Percentiles rank a stretch among this genome's conserved stretches.
phyloP scores from a whole-genome alignment of 2,797 vertebrate genomes.

The Catamblyrhynchus diadema region DNA sequence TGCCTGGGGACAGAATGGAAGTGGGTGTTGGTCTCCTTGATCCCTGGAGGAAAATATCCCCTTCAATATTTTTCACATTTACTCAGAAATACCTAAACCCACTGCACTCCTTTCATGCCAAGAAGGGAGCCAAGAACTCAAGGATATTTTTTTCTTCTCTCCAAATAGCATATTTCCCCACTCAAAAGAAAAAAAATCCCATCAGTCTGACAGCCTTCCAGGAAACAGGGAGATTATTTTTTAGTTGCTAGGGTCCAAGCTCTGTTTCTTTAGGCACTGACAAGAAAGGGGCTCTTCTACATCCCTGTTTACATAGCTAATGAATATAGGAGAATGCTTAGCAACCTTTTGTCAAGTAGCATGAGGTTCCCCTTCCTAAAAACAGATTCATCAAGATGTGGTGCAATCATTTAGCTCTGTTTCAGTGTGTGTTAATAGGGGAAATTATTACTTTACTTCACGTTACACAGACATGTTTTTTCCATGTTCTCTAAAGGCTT shows the following conservation, averaged over 20 bases:
- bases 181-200: not conserved
- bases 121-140: constrained; percentile 15
- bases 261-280: not conserved
- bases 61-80: constrained; percentile 11
- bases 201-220: constrained; percentile 9
- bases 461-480: not conserved
- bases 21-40: not conserved
- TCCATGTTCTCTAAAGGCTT: not conserved
- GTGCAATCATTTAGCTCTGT: not conserved
- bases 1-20: not conserved
- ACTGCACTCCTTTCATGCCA: not conserved
- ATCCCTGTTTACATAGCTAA: constrained; percentile 7
- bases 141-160: not conserved
- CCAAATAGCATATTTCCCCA: not conserved
- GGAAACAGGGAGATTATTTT: constrained; percentile 7
- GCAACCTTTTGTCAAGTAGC: not conserved
- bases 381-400: not conserved
- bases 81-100: not conserved
- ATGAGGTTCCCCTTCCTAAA: not conserved
- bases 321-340: not conserved
- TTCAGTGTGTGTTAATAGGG: not conserved
- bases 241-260: not conserved
- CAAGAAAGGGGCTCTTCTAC: not conserved
- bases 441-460: not conserved
- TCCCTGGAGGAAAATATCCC: not conserved